Base-by-base conservation (phyloP, 1,140 invertebrate genomes). In the Dryas iulia region DNA sequence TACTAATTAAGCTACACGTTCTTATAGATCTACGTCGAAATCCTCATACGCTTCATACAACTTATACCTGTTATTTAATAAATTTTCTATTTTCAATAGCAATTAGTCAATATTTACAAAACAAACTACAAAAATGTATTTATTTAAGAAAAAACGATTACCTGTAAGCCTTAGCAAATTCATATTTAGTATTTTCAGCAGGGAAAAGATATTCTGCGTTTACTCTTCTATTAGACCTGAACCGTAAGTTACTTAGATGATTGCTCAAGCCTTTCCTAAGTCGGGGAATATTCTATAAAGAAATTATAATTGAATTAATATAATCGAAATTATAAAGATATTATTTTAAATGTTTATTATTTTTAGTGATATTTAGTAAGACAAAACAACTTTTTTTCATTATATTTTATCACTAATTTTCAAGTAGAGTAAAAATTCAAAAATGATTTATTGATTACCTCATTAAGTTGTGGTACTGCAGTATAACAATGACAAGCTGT, bases 91-190 rank as follows among this genome's bases (percentile, higher is more conserved):
- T n/a, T n/a, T n/a, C n/a, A n/a, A n/a, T n/a, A n/a, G n/a, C n/a
- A n/a, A n/a, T n/a, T n/a, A n/a, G n/a, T n/a, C n/a, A n/a, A n/a
- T n/a, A n/a, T n/a, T n/a, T n/a, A n/a, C n/a, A 33, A 33, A 33
- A 33, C 4, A 33, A 8, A 33, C 5, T 18, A 18, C n/a, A 53
- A 53, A 24, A 24, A 53, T 24, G 0, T 53, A 8, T 25, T 26
- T 58, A n/a, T n/a, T n/a, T n/a, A n/a, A n/a, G n/a, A n/a, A n/a
- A n/a, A n/a, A n/a, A n/a, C n/a, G n/a, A n/a, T n/a, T 76, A 90
- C 88, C 86, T 87, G 78, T 84, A 91, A 60, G 78, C 81, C 66
- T 88, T 91, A 21, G 84, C 86, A 69, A 91, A 91, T 56, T 84
- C 72, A 53, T 91, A 91, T 76, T 85, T 86, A 12, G 89, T 89